Evolutionary conservation across 2,888 invertebrate species (phyloP).

Genomic region (Nudaria mundana): DNA sequence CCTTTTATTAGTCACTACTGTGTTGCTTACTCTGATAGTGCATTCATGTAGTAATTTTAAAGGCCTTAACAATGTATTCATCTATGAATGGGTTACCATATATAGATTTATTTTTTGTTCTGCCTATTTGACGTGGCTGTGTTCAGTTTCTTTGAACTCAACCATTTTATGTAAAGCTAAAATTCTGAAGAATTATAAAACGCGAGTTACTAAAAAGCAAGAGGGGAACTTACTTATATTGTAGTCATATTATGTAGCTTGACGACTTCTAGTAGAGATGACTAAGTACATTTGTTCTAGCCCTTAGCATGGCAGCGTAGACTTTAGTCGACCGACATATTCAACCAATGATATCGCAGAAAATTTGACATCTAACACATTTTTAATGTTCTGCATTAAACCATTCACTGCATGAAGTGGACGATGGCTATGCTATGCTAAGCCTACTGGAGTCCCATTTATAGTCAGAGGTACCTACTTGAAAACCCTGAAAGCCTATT

Average conservation of each 20-base stretch:
- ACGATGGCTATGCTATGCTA: too few species aligned
- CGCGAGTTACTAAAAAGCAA: background rate
- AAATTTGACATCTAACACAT: too few species aligned
- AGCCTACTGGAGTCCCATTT: too few species aligned
- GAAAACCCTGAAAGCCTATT: too few species aligned
- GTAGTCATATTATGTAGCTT: background rate
- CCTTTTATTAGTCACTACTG: slow-evolving; percentile 46
- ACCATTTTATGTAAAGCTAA: background rate
- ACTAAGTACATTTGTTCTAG: too few species aligned
- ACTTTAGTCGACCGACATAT: too few species aligned
- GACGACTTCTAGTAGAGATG: too few species aligned
- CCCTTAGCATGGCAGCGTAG: too few species aligned
- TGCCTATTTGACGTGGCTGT: background rate
- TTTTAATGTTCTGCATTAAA: too few species aligned
- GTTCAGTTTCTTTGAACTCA: background rate
- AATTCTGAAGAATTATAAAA: background rate
- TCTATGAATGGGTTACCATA: slow-evolving; percentile 9
- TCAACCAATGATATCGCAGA: too few species aligned
- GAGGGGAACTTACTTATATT: background rate
- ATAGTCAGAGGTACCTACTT: too few species aligned
- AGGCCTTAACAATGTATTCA: slow-evolving; percentile 18
- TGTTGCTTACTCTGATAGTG: slow-evolving; percentile 38
- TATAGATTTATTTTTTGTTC: slow-evolving; percentile 8
- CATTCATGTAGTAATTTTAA: slow-evolving; percentile 31
- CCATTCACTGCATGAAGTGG: too few species aligned